Evolutionary conservation across 2,797 vertebrate genomes (phyloP), one percentile per base, ranked within the genome.

Genomic region (Emys orbicularis): DNA sequence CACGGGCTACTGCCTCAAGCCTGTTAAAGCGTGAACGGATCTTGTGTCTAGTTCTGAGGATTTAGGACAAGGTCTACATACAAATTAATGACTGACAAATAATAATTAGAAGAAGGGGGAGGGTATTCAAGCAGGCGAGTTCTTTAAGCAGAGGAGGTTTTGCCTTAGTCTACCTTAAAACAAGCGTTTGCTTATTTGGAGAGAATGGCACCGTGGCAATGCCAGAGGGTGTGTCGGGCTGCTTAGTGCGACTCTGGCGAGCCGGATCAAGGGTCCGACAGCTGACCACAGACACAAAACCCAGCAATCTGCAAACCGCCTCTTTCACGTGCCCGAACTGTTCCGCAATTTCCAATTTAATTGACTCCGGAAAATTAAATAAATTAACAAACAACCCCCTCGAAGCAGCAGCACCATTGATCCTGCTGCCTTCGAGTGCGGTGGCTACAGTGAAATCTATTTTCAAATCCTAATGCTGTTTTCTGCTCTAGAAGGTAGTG

Each of bases 71-170:
- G 83, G 82, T 93, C 95, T 96, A 88, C 94, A 95, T 94, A 95
- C 95, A 95, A 96, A 97, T 96, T 97, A 96, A 97, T 95, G 97
- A 96, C 94, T 94, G 93, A 93, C 96, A 91, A 84, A 72, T 94
- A 93, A 79, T 93, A 96, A 96, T 97, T 94, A 95, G 96, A 49
- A 65, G 92, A 68, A 86, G 89, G 82, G 59, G 94, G 94, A 83
- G 91, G 90, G 88, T 57, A 68, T 27, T 77, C 86, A 18, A 31
- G 86, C 76, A 41, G 59, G 47, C 25, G 47, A 5, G 34, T 57
- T 31, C 85, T 86, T 61, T 37, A 34, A 79, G 80, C 80, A 76
- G 44, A 25, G 49, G 4, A 2, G 54, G 27, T 90, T 65, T 31
- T 89, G 57, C 2, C 87, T 91, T 76, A 13, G 31, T 27, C 61